Conservation (phyloP, 1,140 invertebrate species). For the Drosophila gunungcola region DNA sequence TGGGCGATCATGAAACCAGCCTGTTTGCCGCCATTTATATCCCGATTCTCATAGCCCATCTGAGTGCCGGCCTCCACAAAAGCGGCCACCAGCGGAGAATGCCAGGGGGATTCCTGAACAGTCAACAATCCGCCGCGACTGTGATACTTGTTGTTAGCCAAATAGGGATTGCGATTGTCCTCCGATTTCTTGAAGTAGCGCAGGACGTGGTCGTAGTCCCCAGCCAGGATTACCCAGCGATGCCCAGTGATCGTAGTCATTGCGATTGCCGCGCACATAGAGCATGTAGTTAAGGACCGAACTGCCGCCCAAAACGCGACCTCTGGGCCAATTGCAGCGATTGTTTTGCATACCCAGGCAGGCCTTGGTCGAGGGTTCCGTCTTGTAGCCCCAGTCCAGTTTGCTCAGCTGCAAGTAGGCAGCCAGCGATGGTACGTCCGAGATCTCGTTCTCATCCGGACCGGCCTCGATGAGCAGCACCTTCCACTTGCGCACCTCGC, state of each 20-base stretch:
- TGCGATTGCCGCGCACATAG: constrained; percentile 92
- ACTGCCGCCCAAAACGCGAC: constrained; percentile 94
- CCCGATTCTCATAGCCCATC: constrained; percentile 94
- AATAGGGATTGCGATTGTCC: constrained; percentile 93
- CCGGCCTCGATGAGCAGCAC: constrained; percentile 96
- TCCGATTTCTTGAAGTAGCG: constrained; percentile 96
- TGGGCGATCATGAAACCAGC: constrained; percentile 95
- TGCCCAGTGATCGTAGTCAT: constrained; percentile 97
- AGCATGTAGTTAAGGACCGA: constrained; percentile 98
- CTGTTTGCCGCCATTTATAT: constrained; percentile 93
- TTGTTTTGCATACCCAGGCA: constrained; percentile 91
- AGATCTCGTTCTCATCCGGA: constrained; percentile 95
- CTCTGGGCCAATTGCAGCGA: constrained; percentile 93
- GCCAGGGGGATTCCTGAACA: constrained; percentile 93
- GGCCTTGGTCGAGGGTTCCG: constrained; percentile 92
- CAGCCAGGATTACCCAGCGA: constrained; percentile 93
- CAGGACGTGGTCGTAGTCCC: constrained; percentile 94
- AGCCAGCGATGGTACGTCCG: constrained; percentile 94
- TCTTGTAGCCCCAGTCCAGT: constrained; percentile 96
- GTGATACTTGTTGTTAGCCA: constrained; percentile 90
- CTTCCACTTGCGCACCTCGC: constrained; percentile 92
- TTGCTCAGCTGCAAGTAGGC: constrained; percentile 94
- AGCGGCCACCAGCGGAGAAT: constrained; percentile 91
- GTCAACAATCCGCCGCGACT: constrained; percentile 91
- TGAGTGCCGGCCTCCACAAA: constrained; percentile 95